Conservation (phyloP, 2,797 vertebrate species). For the Chromobotia macracanthus region DNA sequence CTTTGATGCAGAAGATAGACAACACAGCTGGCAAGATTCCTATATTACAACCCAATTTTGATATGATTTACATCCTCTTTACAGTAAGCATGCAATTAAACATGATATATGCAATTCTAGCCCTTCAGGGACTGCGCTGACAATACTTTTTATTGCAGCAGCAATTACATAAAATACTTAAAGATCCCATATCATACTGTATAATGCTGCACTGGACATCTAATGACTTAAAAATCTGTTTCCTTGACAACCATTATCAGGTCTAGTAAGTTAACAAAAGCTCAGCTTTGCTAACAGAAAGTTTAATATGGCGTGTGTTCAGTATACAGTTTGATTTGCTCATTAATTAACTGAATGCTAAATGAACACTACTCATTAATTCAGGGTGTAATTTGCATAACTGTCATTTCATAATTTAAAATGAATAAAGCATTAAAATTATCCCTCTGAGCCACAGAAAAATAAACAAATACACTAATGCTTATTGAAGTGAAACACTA, state of each 20-base stretch:
- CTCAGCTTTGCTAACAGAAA: background rate
- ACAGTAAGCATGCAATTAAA: background rate
- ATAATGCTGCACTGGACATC: background rate
- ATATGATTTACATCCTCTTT: background rate
- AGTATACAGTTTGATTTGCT: constrained; percentile 8
- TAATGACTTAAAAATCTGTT: background rate
- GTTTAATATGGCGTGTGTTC: background rate
- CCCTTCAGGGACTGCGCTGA: background rate
- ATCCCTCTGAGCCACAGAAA: constrained; percentile 5
- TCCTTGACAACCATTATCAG: background rate
- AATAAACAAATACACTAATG: constrained; percentile 29
- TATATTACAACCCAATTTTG: background rate
- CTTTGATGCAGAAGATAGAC: constrained; percentile 3
- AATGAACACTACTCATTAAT: constrained; percentile 15
- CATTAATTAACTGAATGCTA: constrained; percentile 30
- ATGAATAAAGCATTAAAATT: constrained; percentile 9
- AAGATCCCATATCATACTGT: background rate
- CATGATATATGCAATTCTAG: background rate
- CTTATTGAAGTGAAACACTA: constrained; percentile 35
- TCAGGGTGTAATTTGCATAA: constrained; percentile 16
- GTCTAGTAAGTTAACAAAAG: constrained; percentile 17
- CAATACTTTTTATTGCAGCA: background rate
- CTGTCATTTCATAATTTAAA: constrained; percentile 39
- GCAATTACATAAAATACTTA: background rate
- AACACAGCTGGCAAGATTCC: background rate